Base-by-base conservation (phyloP, 1,140 invertebrate species). In the Drosophila athabasca region DNA sequence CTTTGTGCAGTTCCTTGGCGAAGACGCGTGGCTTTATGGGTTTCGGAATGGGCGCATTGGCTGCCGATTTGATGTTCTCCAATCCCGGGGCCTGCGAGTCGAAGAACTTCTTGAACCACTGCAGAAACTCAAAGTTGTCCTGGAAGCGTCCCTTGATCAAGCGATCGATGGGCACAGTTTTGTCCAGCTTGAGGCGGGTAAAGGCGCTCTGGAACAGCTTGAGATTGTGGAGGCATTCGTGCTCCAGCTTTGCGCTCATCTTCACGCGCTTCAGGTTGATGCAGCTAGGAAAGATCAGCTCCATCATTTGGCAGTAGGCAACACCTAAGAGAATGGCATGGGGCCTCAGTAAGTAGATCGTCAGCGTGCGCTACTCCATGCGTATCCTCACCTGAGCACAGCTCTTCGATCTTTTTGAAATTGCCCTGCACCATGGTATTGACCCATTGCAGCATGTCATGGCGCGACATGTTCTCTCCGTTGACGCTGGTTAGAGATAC, bases 61-160 rank as follows among this genome's bases (percentile, higher is more conserved):
- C 72, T 11, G 62, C 31, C 1, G 73, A 51, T 54, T 80, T 84
- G 1, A 76, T 22, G 51, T 91, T 91, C 52, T 88, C 90, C 54
- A 89, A 35, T 6, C 65, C 72, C 0, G 68, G 61, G 0, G 87
- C 73, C 93, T 99, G 99, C 55, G 97, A 97, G 93, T 99, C 98
- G 93, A 98, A 99, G 93, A 99, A 99, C 92, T 98, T 98, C 94
- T 99, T 99, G 94, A 99, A 99, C 98, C 98, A 99, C 93, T 99
- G 98, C 72, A 99, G 94, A 93, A 99, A 99, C 92, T 99, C 98
- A 94, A 99, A 99, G 93, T 99, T 99, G 94, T 99, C 98, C 94
- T 98, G 96, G 92, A 98, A 99, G 70, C 96, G 95, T 78, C 97
- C 97, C 93, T 98, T 98, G 75, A 98, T 96, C 92, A 97, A 93